phyloP scores from a whole-genome alignment of 2,888 invertebrate genomes.

The Ennomos erosarius region DNA sequence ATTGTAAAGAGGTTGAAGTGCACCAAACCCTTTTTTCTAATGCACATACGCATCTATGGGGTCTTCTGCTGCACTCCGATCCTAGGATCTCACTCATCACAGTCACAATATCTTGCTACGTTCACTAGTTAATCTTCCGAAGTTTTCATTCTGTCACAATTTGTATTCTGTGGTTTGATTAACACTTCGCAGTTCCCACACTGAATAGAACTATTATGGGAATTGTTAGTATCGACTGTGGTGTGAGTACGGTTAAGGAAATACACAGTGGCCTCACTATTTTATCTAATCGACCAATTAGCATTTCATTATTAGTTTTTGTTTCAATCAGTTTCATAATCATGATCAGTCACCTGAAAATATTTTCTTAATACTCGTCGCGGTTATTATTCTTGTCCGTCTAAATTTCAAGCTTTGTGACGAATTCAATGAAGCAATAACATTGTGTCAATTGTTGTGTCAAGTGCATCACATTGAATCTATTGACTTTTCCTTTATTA shows the following conservation, averaged over 20 bases:
- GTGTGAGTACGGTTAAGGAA: conserved; percentile 31
- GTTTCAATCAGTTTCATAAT: not conserved
- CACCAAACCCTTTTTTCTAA: too few species aligned
- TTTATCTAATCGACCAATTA: conserved; percentile 8
- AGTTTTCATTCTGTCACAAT: conserved; percentile 2
- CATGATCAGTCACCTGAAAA: too few species aligned
- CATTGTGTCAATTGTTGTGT: conserved; percentile 29
- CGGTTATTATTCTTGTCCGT: conserved; percentile 2
- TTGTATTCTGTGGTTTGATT: conserved; percentile 7
- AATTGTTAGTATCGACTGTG: conserved; percentile 27
- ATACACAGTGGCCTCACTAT: conserved; percentile 13
- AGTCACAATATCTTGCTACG: too few species aligned
- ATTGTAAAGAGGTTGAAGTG: not conserved
- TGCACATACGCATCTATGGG: too few species aligned
- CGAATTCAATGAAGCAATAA: conserved; percentile 25
- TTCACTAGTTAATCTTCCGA: not conserved
- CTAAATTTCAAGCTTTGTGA: conserved; percentile 15
- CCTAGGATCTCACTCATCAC: too few species aligned
- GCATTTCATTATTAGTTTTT: not conserved
- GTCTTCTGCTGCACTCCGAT: too few species aligned
- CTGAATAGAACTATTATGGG: conserved; percentile 34
- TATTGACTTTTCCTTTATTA: conserved; percentile 26
- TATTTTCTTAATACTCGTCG: too few species aligned
- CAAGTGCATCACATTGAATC: conserved; percentile 31
- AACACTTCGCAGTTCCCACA: conserved; percentile 34